A percentile compares a stretch with the other conserved stretches of the same genome.
These are phyloP conservation scores for Coccyzus lansbergi DNA, from an alignment of 2,797 vertebrate species.

Conservation along the genomic window DNA sequence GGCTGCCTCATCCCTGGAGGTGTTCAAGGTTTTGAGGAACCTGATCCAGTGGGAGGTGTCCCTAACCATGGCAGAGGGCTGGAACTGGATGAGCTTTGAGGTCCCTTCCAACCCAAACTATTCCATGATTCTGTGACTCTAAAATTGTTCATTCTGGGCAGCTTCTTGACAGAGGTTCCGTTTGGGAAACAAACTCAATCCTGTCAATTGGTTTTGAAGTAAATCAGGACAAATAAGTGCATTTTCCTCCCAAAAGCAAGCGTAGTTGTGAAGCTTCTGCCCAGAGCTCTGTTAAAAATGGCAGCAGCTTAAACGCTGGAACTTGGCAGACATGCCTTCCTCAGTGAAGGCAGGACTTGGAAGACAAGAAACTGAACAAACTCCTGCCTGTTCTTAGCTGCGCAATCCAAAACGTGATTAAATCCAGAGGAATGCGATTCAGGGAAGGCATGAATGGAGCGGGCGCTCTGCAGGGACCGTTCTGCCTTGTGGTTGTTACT, in stretches of 20 bases:
- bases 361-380: neutral
- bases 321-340: neutral
- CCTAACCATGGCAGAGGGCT: too few species aligned
- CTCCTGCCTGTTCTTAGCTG: neutral
- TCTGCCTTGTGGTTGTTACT: neutral
- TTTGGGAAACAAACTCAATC: too few species aligned
- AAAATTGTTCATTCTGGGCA: too few species aligned
- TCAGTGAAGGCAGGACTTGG: neutral
- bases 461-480: neutral
- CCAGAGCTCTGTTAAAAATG: neutral
- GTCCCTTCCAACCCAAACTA: too few species aligned
- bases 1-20: too few species aligned
- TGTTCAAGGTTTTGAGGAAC: too few species aligned
- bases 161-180: too few species aligned
- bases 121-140: too few species aligned
- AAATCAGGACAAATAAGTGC: too few species aligned
- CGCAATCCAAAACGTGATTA: neutral
- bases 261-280: neutral
- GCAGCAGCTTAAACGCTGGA: neutral
- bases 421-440: constrained; percentile 28
- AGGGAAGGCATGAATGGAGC: constrained; percentile 23
- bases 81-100: too few species aligned
- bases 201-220: too few species aligned
- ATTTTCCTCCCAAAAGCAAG: neutral
- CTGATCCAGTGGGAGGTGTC: too few species aligned